Evolutionary conservation across 2,888 invertebrate genomes (phyloP).

Genomic region (Drosophila pseudotakahashii): DNA sequence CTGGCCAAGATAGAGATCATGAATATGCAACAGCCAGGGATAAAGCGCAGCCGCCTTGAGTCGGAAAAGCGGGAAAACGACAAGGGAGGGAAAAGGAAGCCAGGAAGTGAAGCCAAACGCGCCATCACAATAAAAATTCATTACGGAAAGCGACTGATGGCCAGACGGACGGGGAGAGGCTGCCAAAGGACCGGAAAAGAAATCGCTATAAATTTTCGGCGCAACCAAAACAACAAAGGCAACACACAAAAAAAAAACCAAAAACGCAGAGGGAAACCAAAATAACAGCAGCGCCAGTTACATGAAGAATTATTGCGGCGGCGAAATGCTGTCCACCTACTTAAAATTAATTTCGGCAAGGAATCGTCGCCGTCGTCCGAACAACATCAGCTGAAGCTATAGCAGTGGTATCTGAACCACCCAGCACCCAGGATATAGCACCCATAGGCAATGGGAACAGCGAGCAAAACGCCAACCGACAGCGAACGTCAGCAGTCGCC

Average conservation of each 20-base stretch:
- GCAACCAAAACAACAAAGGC: slow-evolving; percentile 49
- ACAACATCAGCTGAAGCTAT: slow-evolving; percentile 25
- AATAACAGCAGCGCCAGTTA: slow-evolving; percentile 59
- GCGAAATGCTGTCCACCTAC: slow-evolving; percentile 78
- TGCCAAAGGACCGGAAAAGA: slow-evolving; percentile 73
- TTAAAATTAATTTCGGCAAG: slow-evolving; percentile 75
- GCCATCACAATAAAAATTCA: slow-evolving; percentile 78
- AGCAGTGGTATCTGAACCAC: not conserved
- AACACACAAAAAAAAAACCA: slow-evolving; percentile 38
- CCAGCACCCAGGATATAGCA: not conserved
- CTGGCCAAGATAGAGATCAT: slow-evolving; percentile 51
- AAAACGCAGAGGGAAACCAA: slow-evolving; percentile 23
- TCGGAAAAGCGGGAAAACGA: slow-evolving; percentile 1
- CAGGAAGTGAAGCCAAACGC: slow-evolving; percentile 72
- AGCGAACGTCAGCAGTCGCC: slow-evolving; percentile 38
- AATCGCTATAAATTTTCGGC: slow-evolving; percentile 74
- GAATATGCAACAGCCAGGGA: slow-evolving; percentile 71
- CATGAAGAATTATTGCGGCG: slow-evolving; percentile 78
- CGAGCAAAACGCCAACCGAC: slow-evolving; percentile 19
- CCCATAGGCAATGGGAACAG: slow-evolving; percentile 7
- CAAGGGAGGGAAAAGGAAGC: not conserved
- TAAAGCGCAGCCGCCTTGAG: slow-evolving; percentile 55
- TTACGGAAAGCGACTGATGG: slow-evolving; percentile 67
- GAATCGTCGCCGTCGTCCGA: slow-evolving; percentile 35
- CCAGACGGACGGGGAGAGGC: slow-evolving; percentile 11